Conservation (phyloP, 2,888 invertebrate species). For the Phanerotoma sp. region DNA sequence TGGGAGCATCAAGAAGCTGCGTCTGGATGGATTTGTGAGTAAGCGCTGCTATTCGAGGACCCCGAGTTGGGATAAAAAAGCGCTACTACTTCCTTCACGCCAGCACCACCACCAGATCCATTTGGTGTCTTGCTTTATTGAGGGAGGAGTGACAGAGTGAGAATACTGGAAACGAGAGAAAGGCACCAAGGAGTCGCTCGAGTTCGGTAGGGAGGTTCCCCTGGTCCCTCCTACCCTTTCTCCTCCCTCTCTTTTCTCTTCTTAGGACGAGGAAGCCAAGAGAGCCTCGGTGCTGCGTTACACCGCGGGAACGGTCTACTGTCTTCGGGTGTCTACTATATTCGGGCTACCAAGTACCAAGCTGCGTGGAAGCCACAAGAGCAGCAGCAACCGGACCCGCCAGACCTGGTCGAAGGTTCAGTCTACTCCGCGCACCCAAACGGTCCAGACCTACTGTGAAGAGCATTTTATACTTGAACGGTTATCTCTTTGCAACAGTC, state of each 20-base stretch:
- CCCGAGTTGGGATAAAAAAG: slow-evolving; percentile 41
- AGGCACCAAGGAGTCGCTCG: slow-evolving; percentile 32
- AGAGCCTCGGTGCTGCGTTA: slow-evolving; percentile 47
- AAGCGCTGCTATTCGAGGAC: slow-evolving; percentile 54
- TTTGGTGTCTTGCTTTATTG: slow-evolving; percentile 15
- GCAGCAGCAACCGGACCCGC: slow-evolving; percentile 33
- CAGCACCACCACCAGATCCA: slow-evolving; percentile 19
- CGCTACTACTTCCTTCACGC: slow-evolving; percentile 45
- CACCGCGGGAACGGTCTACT: slow-evolving; percentile 51
- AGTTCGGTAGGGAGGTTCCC: slow-evolving; percentile 56
- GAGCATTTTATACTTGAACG: slow-evolving; percentile 23
- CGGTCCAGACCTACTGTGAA: slow-evolving; percentile 53
- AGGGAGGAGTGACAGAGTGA: slow-evolving; percentile 18
- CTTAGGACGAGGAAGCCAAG: slow-evolving; percentile 16
- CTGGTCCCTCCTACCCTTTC: slow-evolving; percentile 24
- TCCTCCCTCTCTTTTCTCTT: slow-evolving; percentile 7
- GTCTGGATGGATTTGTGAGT: slow-evolving; percentile 53
- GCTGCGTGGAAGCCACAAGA: slow-evolving; percentile 40
- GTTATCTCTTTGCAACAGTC: slow-evolving; percentile 6
- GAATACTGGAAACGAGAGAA: slow-evolving; percentile 9
- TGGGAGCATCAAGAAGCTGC: slow-evolving; percentile 51
- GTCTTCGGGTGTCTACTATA: slow-evolving; percentile 55
- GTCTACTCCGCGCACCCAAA: slow-evolving; percentile 58
- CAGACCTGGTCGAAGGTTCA: slow-evolving; percentile 48
- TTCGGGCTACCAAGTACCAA: slow-evolving; percentile 50